Evolutionary conservation across 2,797 vertebrate species (phyloP).

Genomic region (Lacerta agilis): DNA sequence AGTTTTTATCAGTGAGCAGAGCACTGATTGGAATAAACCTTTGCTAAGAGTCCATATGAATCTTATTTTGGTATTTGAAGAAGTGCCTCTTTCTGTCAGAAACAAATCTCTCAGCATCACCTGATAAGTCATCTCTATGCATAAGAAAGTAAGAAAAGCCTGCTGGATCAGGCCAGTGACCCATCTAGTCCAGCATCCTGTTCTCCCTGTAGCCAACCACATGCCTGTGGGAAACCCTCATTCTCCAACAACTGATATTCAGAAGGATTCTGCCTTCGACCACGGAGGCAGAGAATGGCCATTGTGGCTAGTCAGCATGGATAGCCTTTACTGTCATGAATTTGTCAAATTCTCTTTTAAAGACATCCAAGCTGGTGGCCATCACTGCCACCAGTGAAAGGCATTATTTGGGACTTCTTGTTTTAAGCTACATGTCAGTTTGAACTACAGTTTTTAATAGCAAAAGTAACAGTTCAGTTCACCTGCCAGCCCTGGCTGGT

Average conservation of each 20-base stretch:
- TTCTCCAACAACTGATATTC: too few relatives aligned
- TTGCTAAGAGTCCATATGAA: neutral
- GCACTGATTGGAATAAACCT: neutral
- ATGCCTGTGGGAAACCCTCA: too few relatives aligned
- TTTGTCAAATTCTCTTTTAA: too few relatives aligned
- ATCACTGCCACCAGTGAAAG: neutral
- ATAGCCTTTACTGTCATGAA: too few relatives aligned
- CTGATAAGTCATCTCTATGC: neutral
- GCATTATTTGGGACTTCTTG: neutral
- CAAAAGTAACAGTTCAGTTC: neutral
- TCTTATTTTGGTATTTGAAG: neutral
- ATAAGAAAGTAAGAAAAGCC: too few relatives aligned
- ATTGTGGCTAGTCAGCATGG: too few relatives aligned
- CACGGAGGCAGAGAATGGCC: too few relatives aligned
- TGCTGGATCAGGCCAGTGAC: too few relatives aligned
- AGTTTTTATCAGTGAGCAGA: neutral
- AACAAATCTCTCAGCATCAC: neutral
- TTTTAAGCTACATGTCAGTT: neutral
- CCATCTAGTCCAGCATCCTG: too few relatives aligned
- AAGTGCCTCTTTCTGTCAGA: neutral
- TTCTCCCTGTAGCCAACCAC: too few relatives aligned
- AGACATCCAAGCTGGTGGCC: too few relatives aligned
- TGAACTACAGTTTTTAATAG: neutral
- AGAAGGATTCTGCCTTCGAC: too few relatives aligned
- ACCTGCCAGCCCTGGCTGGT: neutral